Evolutionary conservation across 2,113 vertebrate genomes (phyloP).

Genomic region (Vanacampus margaritifer): DNA sequence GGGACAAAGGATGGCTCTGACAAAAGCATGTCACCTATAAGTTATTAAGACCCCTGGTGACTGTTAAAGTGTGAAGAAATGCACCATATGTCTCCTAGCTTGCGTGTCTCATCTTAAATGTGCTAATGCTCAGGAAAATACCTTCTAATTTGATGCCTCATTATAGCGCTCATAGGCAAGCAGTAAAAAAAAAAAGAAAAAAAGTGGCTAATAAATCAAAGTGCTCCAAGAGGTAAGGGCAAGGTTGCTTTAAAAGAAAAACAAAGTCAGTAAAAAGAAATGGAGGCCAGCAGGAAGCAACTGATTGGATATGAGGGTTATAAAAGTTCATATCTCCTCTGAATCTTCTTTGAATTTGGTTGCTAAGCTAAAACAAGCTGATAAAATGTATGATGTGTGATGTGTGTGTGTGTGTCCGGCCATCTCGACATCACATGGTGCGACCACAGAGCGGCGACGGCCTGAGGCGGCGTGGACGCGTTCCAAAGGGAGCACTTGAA

Average conservation of each 20-base stretch:
- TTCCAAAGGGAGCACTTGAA: constrained; percentile 32
- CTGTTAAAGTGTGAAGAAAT: background rate
- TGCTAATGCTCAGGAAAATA: background rate
- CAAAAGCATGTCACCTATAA: too few species aligned
- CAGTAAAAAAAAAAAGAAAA: constrained; percentile 29
- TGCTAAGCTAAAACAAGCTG: constrained; percentile 4
- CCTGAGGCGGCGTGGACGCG: constrained; percentile 30
- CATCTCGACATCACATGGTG: constrained; percentile 44
- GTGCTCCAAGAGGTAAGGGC: constrained; percentile 7
- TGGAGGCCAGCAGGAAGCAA: background rate
- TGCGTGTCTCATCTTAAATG: background rate
- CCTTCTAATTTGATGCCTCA: constrained; percentile 15
- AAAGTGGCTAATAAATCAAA: constrained; percentile 21
- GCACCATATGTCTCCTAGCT: background rate
- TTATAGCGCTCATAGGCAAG: constrained; percentile 12
- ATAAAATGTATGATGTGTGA: constrained; percentile 22
- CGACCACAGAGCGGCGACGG: constrained; percentile 20
- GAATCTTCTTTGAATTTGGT: constrained; percentile 12
- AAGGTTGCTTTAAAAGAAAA: constrained; percentile 1
- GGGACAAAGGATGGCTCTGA: too few species aligned
- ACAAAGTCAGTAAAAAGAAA: background rate
- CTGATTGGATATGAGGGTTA: constrained; percentile 9
- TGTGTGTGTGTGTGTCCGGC: constrained; percentile 1
- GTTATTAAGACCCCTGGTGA: too few species aligned
- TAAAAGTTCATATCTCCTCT: constrained; percentile 24